These are phyloP conservation scores for Oreochromis spilurus DNA, from an alignment of 2,113 vertebrate species.

Conservation along the genomic window DNA sequence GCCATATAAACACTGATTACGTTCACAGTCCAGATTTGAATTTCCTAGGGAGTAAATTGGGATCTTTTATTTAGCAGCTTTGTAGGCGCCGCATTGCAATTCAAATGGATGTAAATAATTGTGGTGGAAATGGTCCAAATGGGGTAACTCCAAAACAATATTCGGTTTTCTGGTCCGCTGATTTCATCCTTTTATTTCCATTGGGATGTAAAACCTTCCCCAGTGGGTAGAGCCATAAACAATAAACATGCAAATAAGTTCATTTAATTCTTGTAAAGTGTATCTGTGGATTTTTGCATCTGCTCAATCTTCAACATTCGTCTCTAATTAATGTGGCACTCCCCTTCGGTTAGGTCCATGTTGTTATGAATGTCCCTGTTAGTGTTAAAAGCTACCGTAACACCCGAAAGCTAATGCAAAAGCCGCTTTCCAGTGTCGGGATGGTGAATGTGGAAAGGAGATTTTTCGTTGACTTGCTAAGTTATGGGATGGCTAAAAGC, in stretches of 20 bases:
- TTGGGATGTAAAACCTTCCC: neutral
- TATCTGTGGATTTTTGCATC: neutral
- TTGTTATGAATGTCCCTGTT: accelerated
- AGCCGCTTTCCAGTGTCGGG: neutral
- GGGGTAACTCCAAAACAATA: neutral
- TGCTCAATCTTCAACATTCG: neutral
- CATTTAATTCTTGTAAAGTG: neutral
- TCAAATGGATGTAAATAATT: neutral
- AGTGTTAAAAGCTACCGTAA: neutral
- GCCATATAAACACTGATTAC: neutral
- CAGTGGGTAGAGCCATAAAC: neutral
- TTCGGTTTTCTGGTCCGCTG: neutral
- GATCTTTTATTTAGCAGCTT: neutral
- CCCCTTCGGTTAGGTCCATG: neutral
- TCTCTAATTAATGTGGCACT: neutral
- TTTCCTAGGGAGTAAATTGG: neutral
- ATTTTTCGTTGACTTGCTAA: neutral
- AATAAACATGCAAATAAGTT: neutral
- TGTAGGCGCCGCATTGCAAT: neutral
- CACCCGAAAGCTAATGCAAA: neutral
- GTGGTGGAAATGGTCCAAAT: neutral
- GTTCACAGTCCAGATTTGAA: neutral
- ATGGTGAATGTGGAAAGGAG: neutral
- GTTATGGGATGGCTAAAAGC: neutral
- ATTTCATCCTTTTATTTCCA: neutral